Evolutionary conservation across 2,888 invertebrate species (phyloP).

Genomic region (Caenorhabditis becei): DNA sequence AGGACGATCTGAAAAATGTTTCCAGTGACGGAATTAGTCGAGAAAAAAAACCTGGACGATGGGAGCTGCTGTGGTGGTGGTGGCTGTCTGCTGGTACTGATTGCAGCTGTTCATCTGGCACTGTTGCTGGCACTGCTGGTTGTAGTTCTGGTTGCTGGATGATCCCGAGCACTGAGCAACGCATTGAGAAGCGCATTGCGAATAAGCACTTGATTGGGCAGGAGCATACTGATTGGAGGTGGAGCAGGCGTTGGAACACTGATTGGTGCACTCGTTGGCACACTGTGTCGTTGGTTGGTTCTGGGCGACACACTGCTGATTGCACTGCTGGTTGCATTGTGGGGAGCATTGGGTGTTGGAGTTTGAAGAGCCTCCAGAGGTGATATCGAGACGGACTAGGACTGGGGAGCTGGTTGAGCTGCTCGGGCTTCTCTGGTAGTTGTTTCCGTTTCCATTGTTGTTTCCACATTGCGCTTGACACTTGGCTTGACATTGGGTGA

Average conservation of each 20-base stretch:
- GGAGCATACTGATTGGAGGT: neutral
- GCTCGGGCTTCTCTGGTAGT: slow-evolving; percentile 18
- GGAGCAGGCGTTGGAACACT: slow-evolving; percentile 48
- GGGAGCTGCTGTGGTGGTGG: slow-evolving; percentile 36
- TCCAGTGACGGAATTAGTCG: neutral
- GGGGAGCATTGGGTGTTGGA: slow-evolving; percentile 35
- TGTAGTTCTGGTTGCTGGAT: slow-evolving; percentile 7
- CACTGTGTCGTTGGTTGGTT: slow-evolving; percentile 47
- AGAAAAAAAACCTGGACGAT: slow-evolving; percentile 36
- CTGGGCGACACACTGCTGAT: slow-evolving; percentile 46
- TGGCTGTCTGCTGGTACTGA: slow-evolving; percentile 21
- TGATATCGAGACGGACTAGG: slow-evolving; percentile 45
- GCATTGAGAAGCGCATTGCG: slow-evolving; percentile 53
- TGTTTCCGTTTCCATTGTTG: slow-evolving; percentile 17
- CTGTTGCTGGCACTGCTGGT: slow-evolving; percentile 55
- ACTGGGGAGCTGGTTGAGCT: slow-evolving; percentile 38
- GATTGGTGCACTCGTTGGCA: slow-evolving; percentile 41
- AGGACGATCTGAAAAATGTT: slow-evolving; percentile 50
- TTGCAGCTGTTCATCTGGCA: slow-evolving; percentile 46
- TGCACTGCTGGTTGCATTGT: slow-evolving; percentile 53
- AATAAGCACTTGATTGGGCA: slow-evolving; percentile 8
- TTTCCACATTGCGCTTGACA: slow-evolving; percentile 49
- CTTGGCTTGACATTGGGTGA: slow-evolving; percentile 50
- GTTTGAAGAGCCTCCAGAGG: slow-evolving; percentile 24
- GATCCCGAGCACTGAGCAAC: slow-evolving; percentile 44